Base-by-base conservation (phyloP, 2,797 vertebrate genomes). In the Lepilemur ruficaudatus region DNA sequence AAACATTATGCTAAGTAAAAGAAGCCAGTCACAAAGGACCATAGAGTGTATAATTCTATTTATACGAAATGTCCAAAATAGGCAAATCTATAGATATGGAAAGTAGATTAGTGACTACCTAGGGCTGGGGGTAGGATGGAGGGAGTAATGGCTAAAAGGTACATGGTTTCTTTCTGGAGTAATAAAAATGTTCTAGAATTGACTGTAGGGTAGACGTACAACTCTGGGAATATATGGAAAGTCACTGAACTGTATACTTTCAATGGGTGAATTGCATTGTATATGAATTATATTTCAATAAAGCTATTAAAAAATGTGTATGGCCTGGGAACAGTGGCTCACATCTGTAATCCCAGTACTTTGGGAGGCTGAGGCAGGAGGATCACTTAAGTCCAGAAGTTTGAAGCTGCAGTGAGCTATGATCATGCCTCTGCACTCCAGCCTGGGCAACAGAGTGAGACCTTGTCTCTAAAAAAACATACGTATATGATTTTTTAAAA, bases 171-270 rank as follows among this genome's bases (percentile, higher is more conserved):
- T 83, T 90, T 72, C 50, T 59, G 25, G 17, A 7, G n/a, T 73
- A 79, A 96, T 57, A 83, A 89, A 93, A 92, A 78, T 83, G 7
- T 79, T 79, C 72, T 84, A 94, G 73, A 95, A 88, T 59, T 76
- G 46, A 57, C 61, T 80, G 23, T 11, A 76, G 17, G 22, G n/a
- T 86, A 23, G 30, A 86, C 65, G n/a, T 3, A 76, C 25, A 96
- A 84, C 35, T 90, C 63, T 91, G 32, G 4, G 69, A 95, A 78
- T 69, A 91, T 55, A 95, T 17, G 57, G 76, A 80, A 88, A 73
- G 32, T 79, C 43, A 91, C n/a, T 61, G 41, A 94, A 75, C 38
- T 85, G 3, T 52, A 96, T 7, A 70, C 32, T 88, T 86, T 70
- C 87, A 75, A 55, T 6, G 25, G 3, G 6, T 78, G 55, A 94